Conservation (phyloP, 2,797 vertebrate species). For the Anguilla marmorata region DNA sequence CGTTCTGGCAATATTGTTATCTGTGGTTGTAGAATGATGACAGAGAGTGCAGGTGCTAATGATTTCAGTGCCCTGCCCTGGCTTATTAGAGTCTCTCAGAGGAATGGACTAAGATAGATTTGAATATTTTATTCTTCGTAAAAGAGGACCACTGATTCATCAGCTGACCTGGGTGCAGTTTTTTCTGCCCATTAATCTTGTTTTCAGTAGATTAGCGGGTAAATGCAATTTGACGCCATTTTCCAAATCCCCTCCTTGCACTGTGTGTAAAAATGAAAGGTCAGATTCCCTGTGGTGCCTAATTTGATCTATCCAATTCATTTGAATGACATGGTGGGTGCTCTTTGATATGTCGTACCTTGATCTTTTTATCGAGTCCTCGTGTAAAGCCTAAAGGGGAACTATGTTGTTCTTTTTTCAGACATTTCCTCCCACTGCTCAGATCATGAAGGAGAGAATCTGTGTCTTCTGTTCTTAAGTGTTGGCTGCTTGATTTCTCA, state of each 20-base stretch:
- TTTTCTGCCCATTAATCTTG: conserved; percentile 72
- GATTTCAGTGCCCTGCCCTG: conserved; percentile 44
- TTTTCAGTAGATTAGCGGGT: conserved; percentile 70
- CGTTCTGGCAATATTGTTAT: background rate
- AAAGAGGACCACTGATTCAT: conserved; percentile 49
- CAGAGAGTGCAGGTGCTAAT: background rate
- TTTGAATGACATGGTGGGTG: conserved; percentile 54
- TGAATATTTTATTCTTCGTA: conserved; percentile 58
- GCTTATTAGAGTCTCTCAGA: conserved; percentile 50
- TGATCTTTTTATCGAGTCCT: conserved; percentile 19
- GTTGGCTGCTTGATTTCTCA: background rate
- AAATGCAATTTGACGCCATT: conserved; percentile 72
- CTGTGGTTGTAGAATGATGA: background rate
- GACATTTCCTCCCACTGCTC: background rate
- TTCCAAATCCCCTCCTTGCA: conserved; percentile 54
- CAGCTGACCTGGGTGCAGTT: conserved; percentile 53
- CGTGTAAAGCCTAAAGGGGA: background rate
- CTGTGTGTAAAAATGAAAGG: conserved; percentile 60
- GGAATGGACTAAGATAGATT: conserved; percentile 58
- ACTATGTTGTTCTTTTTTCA: background rate
- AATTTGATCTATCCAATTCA: conserved; percentile 60
- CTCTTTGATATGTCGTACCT: conserved; percentile 42
- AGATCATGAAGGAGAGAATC: background rate
- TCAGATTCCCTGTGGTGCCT: conserved; percentile 53
- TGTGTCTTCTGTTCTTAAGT: background rate